Evolutionary conservation across 1,140 invertebrate genomes (phyloP), one percentile per base, ranked within the genome.

Genomic region (Drosophila arizonae): DNA sequence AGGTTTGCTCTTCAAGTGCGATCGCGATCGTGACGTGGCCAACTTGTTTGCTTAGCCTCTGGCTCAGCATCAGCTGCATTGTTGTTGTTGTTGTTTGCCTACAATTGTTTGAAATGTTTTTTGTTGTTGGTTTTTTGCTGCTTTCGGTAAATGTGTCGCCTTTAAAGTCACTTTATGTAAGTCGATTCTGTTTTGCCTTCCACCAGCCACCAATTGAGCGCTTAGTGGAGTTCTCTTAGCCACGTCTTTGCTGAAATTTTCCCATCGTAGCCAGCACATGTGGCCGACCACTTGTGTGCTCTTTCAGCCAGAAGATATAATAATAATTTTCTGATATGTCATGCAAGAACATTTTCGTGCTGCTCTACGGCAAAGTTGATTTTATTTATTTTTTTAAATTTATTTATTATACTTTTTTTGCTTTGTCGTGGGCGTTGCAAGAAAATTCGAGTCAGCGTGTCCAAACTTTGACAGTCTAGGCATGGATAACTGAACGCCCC

Each of bases 121-220:
- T 6, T 41, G 48, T 50, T 84, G 3, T 33, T 33, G 8, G 1
- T 33, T 41, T 61, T 50, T 84, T 72, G 54, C 55, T 63, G 72
- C 78, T 76, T 86, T 39, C 36, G 36, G 81, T 81, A 86, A 87
- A 87, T 87, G 85, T 84, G 85, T 88, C 84, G 84, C 84, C 86
- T 88, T 80, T 88, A 84, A 88, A 84, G 85, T 78, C 84, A 87
- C 80, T 88, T 87, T 84, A 88, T 87, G 80, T 88, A 87, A 87
- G 84, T 79, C 84, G 85, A 84, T 84, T 87, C 85, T 84, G 77
- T 77, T 84, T 62, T 54, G 56, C 70, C 58, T 80, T 68, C 76
- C 36, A 39, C 72, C 79, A 70, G 45, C 46, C 74, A 57, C 43
- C 48, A 88, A 88, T 69, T 76, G 79, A 88, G 82, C 84, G 79